Conservation (phyloP, 2,888 invertebrate genomes). For the Philonicus albiceps region DNA sequence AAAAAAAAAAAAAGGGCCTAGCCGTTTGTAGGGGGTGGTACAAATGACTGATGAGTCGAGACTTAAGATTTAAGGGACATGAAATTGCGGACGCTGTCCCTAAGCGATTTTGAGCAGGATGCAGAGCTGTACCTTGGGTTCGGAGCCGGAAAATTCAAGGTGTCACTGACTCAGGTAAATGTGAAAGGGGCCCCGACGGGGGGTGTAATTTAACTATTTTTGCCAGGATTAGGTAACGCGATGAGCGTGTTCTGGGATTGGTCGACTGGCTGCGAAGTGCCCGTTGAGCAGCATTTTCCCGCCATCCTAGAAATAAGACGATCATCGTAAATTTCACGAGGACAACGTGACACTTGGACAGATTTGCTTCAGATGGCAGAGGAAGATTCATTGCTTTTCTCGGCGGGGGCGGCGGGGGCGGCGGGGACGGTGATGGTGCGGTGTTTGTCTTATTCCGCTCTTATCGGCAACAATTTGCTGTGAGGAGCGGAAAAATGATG, state of each 20-base stretch:
- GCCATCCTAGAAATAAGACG: neutral
- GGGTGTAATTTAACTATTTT: neutral
- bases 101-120: neutral
- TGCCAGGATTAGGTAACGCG: neutral
- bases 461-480: constrained; percentile 15
- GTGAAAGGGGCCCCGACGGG: neutral
- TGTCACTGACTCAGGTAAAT: neutral
- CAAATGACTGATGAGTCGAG: neutral
- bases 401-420: neutral
- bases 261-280: neutral
- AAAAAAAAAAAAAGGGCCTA: neutral
- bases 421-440: neutral
- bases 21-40: neutral
- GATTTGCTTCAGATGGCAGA: neutral
- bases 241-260: neutral
- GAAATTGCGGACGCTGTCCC: neutral
- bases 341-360: neutral
- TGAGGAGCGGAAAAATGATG: neutral
- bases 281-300: neutral
- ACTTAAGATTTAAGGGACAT: neutral
- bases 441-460: neutral
- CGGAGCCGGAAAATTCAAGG: neutral
- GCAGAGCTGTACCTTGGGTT: neutral
- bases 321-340: neutral
- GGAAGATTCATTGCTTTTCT: constrained; percentile 13